Conservation (phyloP, 2,797 vertebrate genomes). For the Rachycentron canadum region DNA sequence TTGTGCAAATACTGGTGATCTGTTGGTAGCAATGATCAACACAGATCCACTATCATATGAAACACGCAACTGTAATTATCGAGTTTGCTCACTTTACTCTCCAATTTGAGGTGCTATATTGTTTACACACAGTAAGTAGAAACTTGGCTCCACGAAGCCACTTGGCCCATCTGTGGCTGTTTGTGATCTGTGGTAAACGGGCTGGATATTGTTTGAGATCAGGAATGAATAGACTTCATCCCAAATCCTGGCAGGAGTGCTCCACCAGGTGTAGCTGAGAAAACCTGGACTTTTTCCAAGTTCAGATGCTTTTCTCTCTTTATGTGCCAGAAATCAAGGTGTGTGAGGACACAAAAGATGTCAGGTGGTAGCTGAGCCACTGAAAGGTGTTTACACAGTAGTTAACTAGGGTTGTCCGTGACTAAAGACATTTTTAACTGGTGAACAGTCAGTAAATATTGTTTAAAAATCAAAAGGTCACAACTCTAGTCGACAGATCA, state of each 20-base stretch:
- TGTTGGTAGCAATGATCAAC: slow-evolving; percentile 22
- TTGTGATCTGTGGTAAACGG: slow-evolving; percentile 68
- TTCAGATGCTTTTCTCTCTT: slow-evolving; percentile 69
- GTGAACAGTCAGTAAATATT: slow-evolving; percentile 48
- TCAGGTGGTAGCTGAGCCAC: slow-evolving; percentile 63
- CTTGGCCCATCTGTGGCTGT: slow-evolving; percentile 68
- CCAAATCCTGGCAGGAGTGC: slow-evolving; percentile 71
- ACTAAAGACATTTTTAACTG: slow-evolving; percentile 54
- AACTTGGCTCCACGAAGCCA: slow-evolving; percentile 65
- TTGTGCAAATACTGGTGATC: slow-evolving; percentile 20
- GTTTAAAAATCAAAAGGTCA: slow-evolving; percentile 63
- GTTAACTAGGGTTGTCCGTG: slow-evolving; percentile 58
- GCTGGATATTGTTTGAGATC: slow-evolving; percentile 68
- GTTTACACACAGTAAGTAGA: slow-evolving; percentile 73
- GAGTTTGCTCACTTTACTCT: slow-evolving; percentile 53
- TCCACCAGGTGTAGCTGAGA: slow-evolving; percentile 77
- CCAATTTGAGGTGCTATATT: slow-evolving; percentile 52
- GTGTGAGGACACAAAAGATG: slow-evolving; percentile 68
- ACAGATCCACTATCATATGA: slow-evolving; percentile 37
- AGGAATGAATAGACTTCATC: slow-evolving; percentile 75
- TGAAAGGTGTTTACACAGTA: slow-evolving; percentile 77
- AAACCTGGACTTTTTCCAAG: slow-evolving; percentile 77
- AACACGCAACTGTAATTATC: slow-evolving; percentile 40
- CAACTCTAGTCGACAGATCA: slow-evolving; percentile 34
- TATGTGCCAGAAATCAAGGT: slow-evolving; percentile 72